Conservation (phyloP, 2,113 vertebrate species). For the Hemichromis elongatus region DNA sequence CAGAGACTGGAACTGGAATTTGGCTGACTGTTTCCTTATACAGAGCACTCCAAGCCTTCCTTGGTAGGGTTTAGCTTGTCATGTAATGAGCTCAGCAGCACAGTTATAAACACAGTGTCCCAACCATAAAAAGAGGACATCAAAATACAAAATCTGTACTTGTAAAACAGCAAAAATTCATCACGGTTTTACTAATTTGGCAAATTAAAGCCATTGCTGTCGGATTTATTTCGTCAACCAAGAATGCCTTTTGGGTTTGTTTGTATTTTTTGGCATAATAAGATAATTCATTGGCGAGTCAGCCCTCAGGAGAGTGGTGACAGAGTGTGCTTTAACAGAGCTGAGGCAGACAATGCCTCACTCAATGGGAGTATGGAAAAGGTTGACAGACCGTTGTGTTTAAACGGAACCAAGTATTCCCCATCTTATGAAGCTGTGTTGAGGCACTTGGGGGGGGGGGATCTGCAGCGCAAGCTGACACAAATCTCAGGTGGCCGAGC, state of each 20-base stretch:
- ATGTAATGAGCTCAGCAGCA: not conserved
- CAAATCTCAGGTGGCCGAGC: constrained; percentile 67
- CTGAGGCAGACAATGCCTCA: constrained; percentile 65
- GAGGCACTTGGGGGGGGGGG: not conserved
- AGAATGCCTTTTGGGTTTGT: not conserved
- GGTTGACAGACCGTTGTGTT: constrained; percentile 78
- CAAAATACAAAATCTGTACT: constrained; percentile 10
- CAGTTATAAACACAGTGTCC: constrained; percentile 27
- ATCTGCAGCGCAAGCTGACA: constrained; percentile 62
- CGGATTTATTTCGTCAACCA: not conserved
- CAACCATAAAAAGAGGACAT: not conserved
- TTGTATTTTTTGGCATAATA: not conserved
- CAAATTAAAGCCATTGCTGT: not conserved
- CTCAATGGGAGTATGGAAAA: constrained; percentile 71
- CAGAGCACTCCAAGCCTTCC: not conserved
- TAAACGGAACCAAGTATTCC: constrained; percentile 75
- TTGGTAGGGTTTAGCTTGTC: not conserved
- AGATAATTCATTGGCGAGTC: constrained; percentile 24
- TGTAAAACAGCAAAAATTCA: not conserved
- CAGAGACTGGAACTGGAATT: constrained; percentile 4
- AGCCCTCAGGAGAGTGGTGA: constrained; percentile 26
- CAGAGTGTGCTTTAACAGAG: constrained; percentile 61
- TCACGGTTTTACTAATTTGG: constrained; percentile 7
- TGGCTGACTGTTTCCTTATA: not conserved
- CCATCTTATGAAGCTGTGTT: constrained; percentile 61